A percentile compares a stretch with the other conserved stretches of the same genome.
These are phyloP conservation scores for Sapajus apella DNA, from an alignment of 2,113 vertebrate genomes.

Conservation along the genomic window DNA sequence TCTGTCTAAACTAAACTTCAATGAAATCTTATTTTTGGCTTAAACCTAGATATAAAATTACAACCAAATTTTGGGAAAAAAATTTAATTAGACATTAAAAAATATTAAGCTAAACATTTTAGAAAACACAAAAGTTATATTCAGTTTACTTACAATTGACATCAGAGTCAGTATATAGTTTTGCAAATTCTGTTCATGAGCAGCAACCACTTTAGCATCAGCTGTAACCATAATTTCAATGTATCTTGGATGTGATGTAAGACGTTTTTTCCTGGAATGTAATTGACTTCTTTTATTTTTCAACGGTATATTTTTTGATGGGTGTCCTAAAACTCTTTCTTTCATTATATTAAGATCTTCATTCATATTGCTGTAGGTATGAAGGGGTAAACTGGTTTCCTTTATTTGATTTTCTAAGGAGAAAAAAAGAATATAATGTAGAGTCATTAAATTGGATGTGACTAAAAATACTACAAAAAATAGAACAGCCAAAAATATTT, in stretches of 20 bases:
- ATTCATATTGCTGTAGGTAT: constrained; percentile 80
- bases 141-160: constrained; percentile 97
- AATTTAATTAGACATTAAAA: neutral
- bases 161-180: constrained; percentile 97
- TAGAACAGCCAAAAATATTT: neutral
- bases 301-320: constrained; percentile 74
- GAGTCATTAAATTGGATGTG: neutral
- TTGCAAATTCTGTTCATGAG: constrained; percentile 94
- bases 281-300: constrained; percentile 60
- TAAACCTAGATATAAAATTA: neutral
- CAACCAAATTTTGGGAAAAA: neutral
- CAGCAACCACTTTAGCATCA: constrained; percentile 93
- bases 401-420: constrained; percentile 84
- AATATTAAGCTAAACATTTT: neutral
- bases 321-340: constrained; percentile 67
- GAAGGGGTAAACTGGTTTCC: constrained; percentile 75
- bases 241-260: constrained; percentile 97
- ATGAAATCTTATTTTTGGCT: neutral
- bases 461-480: constrained; percentile 41
- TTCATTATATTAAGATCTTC: constrained; percentile 83
- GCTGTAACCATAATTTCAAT: constrained; percentile 98
- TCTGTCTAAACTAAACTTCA: neutral
- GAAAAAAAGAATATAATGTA: constrained; percentile 44
- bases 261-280: constrained; percentile 91
- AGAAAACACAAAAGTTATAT: neutral